Evolutionary conservation across 2,113 vertebrate species (phyloP), one percentile per base, ranked within the genome.

Genomic region (Thomomys bottae): DNA sequence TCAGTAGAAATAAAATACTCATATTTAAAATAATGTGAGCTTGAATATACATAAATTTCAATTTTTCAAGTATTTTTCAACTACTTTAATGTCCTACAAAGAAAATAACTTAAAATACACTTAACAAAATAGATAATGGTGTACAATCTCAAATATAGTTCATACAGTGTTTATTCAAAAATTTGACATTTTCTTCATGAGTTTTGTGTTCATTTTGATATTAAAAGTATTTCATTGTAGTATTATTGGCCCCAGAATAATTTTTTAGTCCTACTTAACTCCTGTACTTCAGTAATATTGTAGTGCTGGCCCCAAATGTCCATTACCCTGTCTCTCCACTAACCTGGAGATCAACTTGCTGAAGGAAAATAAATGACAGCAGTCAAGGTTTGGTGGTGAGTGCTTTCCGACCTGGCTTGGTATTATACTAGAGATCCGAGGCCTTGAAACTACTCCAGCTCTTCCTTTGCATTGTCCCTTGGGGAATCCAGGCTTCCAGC

Each of bases 31-130:
- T 70, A 14, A 40, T 84, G 5, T 70, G 61, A 75, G 7, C 82
- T 78, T 90, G 61, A 92, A 54, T 54, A 67, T 28, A 88, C 2
- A 10, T 71, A 11, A 17, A 70, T 82, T 80, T 68, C 21, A 89
- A 7, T 77, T 42, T 42, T 88, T 86, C 30, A 85, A 11, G 49
- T 86, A 64, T 36, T 90, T 84, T 89, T 88, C n/a, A 86, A 40
- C 32, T 54, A 83, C 3, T 20, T 70, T 66, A 83, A 34, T 94
- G 26, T 71, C 66, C 15, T 82, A 6, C 38, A 38, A 32, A 57
- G 88, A 90, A 78, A 45, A 75, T 14, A 83, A 57, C 12, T 57
- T 90, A 81, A 87, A 93, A 24, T 75, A 68, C 20, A 54, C 45
- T 61, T 61, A 24, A 61, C 24, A 24, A 24, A 21, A 61, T 66